These are phyloP conservation scores for Dugesia japonica DNA, from an alignment of 2,888 invertebrate species.

Conservation along the genomic window DNA sequence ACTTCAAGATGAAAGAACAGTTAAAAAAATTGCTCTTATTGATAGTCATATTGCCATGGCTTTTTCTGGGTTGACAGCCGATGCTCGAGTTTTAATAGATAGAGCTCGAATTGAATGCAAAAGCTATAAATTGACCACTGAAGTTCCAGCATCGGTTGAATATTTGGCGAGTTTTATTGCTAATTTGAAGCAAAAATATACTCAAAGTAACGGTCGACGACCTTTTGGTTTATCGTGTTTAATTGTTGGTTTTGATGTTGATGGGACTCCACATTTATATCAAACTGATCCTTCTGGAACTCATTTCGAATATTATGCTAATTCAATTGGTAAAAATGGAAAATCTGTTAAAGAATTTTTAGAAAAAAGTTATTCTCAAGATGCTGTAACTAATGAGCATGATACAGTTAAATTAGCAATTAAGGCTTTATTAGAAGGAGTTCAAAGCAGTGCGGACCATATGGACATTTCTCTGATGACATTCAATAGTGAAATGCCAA, in stretches of 20 bases:
- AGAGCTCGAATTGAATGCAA: constrained; percentile 95
- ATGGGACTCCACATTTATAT: constrained; percentile 83
- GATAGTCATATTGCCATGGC: constrained; percentile 99
- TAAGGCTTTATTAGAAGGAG: constrained; percentile 82
- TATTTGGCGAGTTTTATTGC: constrained; percentile 70
- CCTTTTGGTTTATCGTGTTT: constrained; percentile 96
- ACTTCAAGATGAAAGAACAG: constrained; percentile 91
- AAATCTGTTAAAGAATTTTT: constrained; percentile 90
- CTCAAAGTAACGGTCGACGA: constrained; percentile 91
- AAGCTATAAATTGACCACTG: constrained; percentile 88
- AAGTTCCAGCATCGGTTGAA: constrained; percentile 92
- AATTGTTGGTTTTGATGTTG: constrained; percentile 90
- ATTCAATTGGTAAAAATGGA: constrained; percentile 90
- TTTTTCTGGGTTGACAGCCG: constrained; percentile 90
- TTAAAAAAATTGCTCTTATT: constrained; percentile 83
- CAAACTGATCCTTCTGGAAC: constrained; percentile 98
- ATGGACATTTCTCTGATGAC: constrained; percentile 94
- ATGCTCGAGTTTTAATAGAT: constrained; percentile 90
- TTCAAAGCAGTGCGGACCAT: constrained; percentile 95
- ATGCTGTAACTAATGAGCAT: constrained; percentile 56
- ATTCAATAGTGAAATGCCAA: constrained; percentile 46
- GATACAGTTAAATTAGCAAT: constrained; percentile 73
- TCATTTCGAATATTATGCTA: constrained; percentile 83
- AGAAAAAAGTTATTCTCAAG: constrained; percentile 81
- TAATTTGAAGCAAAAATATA: constrained; percentile 68